Evolutionary conservation across 64 coral and sea anemone genomes (phyloP), one percentile per base, ranked within the genome.

Genomic region (Montipora efflorescens): DNA sequence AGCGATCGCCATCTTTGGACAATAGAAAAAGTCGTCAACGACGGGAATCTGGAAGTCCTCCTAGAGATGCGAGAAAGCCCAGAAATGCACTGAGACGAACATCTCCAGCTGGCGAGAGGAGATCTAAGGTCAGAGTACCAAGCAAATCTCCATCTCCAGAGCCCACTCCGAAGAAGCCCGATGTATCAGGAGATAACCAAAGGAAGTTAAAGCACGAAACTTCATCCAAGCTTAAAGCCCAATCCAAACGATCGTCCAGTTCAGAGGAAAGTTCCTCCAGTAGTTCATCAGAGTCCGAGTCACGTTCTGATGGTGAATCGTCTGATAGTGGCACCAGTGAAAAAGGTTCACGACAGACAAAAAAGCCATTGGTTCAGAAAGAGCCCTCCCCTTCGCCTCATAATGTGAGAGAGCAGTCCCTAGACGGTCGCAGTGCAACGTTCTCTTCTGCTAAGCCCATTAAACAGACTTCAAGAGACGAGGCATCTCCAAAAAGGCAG

Each of bases 251-350:
- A 0, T 16, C 22, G 12, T 67, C 81, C 66, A 86, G 82, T 72
- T 86, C 82, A 71, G 82, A 86, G 46, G 82, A 86, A 44, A 86
- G 82, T 20, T 86, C 82, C 71, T 86, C 82, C 18, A 71, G 82
- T 51, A 86, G 82, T 72, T 86, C 82, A 19, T 86, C 82, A 36
- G 82, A 71, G 8, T 86, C 81, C 0, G 59, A 48, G 25, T 84
- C 82, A 72, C 64, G 66, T 46, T 86, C 82, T 47, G 82, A 86
- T 8, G 66, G 66, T 7, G 45, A 71, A 22, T 86, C 82, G 0
- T 72, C 82, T 0, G 16, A 68, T 22, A 86, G 82, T 68, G 67
- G 66, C 82, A 46, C 62, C 19, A 64, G 49, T 46, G 44, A 50
- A 64, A 82, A 16, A 43, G 18, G 15, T 49, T 49, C 46, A 5